A percentile compares a stretch with the other conserved stretches of the same genome.
These are phyloP conservation scores for Calvadosia cruxmelitensis DNA, from an alignment of 30 jellyfish, hydroid and myxozoan species.

Conservation along the genomic window DNA sequence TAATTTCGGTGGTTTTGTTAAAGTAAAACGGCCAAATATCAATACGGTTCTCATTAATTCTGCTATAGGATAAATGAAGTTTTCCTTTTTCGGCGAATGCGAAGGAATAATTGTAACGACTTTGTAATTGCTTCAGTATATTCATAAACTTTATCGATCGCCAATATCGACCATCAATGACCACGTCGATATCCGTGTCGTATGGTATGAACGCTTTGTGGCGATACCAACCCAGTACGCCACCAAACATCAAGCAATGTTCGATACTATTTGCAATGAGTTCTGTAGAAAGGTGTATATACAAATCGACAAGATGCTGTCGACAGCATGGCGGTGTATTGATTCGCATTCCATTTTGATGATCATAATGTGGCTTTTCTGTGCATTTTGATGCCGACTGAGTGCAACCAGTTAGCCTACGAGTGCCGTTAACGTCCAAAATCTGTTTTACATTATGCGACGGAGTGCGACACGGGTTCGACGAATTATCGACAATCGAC, in stretches of 20 bases:
- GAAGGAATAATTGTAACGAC: conserved; percentile 24
- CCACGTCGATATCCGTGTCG: conserved; percentile 68
- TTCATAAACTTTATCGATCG: conserved; percentile 33
- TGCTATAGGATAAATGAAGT: conserved; percentile 38
- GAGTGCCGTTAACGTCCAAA: conserved; percentile 22
- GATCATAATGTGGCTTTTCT: conserved; percentile 52
- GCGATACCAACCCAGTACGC: conserved; percentile 83
- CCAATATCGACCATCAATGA: conserved; percentile 45
- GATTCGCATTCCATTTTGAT: conserved; percentile 15
- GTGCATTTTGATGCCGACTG: conserved; percentile 38
- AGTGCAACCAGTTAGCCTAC: conserved; percentile 44
- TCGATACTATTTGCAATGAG: conserved; percentile 15
- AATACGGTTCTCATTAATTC: conserved; percentile 14
- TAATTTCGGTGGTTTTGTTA: background rate
- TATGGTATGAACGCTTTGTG: conserved; percentile 60
- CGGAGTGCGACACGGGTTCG: background rate
- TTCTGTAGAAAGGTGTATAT: conserved; percentile 23
- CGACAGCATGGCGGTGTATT: conserved; percentile 97
- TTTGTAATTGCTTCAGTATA: conserved; percentile 6
- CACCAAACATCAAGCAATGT: conserved; percentile 70
- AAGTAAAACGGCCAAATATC: conserved; percentile 77
- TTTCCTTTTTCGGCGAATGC: conserved; percentile 32
- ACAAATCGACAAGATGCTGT: conserved; percentile 37
- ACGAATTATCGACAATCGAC: background rate
- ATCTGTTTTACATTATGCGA: conserved; percentile 21